Evolutionary conservation across 2,113 vertebrate species (phyloP).

Genomic region (Pteropus alecto): DNA sequence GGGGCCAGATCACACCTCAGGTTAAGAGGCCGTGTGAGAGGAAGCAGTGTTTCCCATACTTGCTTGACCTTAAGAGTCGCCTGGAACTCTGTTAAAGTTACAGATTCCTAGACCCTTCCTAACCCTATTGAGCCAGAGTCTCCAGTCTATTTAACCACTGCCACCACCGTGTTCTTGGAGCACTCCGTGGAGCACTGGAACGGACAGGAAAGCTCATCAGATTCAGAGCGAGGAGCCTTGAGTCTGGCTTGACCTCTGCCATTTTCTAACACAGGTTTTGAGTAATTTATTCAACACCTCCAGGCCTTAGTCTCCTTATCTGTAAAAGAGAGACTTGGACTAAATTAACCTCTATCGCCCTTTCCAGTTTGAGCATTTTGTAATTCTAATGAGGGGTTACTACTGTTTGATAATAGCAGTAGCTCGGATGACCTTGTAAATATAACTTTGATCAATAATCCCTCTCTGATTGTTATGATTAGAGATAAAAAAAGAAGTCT

Average conservation of each 20-base stretch:
- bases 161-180: neutral
- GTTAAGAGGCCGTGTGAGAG: neutral
- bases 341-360: neutral
- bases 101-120: neutral
- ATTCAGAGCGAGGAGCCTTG: neutral
- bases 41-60: neutral
- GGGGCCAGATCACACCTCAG: neutral
- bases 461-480: neutral
- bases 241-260: neutral
- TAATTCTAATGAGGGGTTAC: neutral
- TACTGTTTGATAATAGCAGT: neutral
- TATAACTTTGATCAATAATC: neutral
- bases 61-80: neutral
- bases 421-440: neutral
- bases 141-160: neutral
- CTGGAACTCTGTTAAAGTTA: neutral
- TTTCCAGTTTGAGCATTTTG: neutral
- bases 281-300: neutral
- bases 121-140: neutral
- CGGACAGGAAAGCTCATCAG: neutral
- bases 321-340: neutral
- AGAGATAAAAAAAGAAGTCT: neutral
- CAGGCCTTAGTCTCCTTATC: neutral
- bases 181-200: too few species aligned
- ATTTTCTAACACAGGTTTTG: neutral